Evolutionary conservation across 2,888 invertebrate species (phyloP).

Genomic region (Nomada goodeniana): DNA sequence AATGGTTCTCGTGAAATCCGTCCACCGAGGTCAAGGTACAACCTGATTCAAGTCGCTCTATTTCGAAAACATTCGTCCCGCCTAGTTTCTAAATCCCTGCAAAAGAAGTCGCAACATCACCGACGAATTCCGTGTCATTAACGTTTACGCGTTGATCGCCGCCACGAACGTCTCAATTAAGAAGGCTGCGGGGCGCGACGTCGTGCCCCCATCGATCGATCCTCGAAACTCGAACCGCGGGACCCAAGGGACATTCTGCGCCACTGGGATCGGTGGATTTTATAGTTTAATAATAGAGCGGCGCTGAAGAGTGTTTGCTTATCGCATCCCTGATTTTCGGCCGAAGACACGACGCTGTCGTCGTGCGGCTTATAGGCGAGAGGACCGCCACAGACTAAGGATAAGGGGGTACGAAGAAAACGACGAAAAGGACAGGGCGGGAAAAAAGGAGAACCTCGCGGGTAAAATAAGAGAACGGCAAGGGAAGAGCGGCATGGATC

Average conservation of each 20-base stretch:
- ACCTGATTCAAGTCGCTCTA: conserved; percentile 4
- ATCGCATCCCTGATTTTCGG: conserved; percentile 73
- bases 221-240: conserved; percentile 24
- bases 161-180: conserved; percentile 45
- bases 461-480: conserved; percentile 42
- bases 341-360: conserved; percentile 66
- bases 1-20: neutral
- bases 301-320: conserved; percentile 77
- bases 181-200: neutral
- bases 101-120: neutral
- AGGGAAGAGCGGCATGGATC: conserved; percentile 53
- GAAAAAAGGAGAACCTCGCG: conserved; percentile 9
- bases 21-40: neutral
- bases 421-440: conserved; percentile 33
- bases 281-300: conserved; percentile 80
- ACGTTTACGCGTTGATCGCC: conserved; percentile 17
- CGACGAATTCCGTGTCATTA: conserved; percentile 9
- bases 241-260: conserved; percentile 45
- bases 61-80: neutral
- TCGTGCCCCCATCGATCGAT: conserved; percentile 24
- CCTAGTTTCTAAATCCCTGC: neutral
- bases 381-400: conserved; percentile 32
- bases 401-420: conserved; percentile 33
- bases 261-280: conserved; percentile 68
- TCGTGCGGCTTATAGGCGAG: conserved; percentile 49